phyloP scores from a whole-genome alignment of 2,797 vertebrate genomes.

The Schizothorax lantsangensis region DNA sequence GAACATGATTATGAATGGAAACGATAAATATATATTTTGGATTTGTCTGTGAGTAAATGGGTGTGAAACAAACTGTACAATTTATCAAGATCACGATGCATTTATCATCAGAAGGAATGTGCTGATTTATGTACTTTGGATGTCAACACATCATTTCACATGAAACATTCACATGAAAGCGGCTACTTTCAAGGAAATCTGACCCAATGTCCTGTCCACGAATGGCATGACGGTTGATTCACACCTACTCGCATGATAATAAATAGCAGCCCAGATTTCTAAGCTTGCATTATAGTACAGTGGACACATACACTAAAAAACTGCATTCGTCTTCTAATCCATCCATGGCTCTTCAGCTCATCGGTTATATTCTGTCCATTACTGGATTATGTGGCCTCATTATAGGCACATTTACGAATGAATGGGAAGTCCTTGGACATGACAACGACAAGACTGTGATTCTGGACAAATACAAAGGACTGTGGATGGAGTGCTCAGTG shows the following conservation, averaged over 20 bases:
- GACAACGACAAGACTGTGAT: slow-evolving; percentile 40
- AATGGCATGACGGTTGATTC: background rate
- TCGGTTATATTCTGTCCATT: slow-evolving; percentile 84
- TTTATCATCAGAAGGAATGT: slow-evolving; percentile 1
- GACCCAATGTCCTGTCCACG: background rate
- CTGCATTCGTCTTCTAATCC: slow-evolving; percentile 50
- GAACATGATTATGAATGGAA: slow-evolving; percentile 1
- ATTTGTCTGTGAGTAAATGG: background rate
- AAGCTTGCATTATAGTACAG: background rate
- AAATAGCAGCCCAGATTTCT: slow-evolving; percentile 16
- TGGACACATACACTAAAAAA: background rate
- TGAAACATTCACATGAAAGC: too few species aligned
- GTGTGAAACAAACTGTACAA: background rate
- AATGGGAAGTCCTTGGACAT: slow-evolving; percentile 68
- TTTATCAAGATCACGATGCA: background rate
- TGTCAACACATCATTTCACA: background rate
- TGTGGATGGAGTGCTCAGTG: slow-evolving; percentile 72
- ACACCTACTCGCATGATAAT: background rate
- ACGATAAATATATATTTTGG: background rate
- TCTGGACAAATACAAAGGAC: slow-evolving; percentile 58
- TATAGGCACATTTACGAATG: slow-evolving; percentile 67
- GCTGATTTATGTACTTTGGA: background rate
- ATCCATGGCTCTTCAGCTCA: slow-evolving; percentile 84
- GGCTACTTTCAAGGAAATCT: background rate
- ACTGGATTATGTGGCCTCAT: slow-evolving; percentile 78